Conservation (phyloP, 2,113 vertebrate genomes). For the Mastomys natalensis region DNA sequence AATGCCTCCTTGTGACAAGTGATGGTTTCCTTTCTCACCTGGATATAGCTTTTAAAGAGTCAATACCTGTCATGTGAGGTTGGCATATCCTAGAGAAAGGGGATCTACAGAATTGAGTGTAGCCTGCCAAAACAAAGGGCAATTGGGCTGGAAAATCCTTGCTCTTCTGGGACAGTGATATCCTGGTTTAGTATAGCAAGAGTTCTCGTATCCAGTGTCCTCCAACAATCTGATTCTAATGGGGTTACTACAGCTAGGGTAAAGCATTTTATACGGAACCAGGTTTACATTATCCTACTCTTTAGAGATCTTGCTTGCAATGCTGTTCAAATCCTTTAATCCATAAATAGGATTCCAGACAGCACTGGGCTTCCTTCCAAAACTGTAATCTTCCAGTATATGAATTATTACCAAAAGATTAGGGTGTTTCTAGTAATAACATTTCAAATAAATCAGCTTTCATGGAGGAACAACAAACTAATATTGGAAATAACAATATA, state of each 20-base stretch:
- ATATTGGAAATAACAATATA: constrained; percentile 92
- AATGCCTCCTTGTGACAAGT: constrained; percentile 1
- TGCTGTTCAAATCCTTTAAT: constrained; percentile 93
- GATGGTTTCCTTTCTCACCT: not conserved
- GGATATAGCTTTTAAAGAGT: not conserved
- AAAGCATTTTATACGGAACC: constrained; percentile 91
- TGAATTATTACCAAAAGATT: constrained; percentile 94
- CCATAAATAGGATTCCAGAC: constrained; percentile 93
- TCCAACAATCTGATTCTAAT: constrained; percentile 88
- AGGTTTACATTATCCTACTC: constrained; percentile 90
- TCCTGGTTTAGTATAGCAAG: constrained; percentile 70
- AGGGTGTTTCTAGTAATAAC: constrained; percentile 93
- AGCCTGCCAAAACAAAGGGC: constrained; percentile 55
- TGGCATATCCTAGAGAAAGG: constrained; percentile 8
- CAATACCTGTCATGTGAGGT: not conserved
- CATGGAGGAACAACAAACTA: constrained; percentile 92
- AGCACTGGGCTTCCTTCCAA: constrained; percentile 91
- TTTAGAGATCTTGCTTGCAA: constrained; percentile 90
- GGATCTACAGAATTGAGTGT: constrained; percentile 9
- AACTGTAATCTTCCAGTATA: constrained; percentile 91
- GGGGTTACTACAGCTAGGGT: constrained; percentile 87
- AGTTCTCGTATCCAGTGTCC: constrained; percentile 81
- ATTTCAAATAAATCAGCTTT: constrained; percentile 94
- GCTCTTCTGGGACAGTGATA: constrained; percentile 77
- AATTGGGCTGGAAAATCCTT: constrained; percentile 65